These are phyloP conservation scores for Sycobia sp. DNA, from an alignment of 1,140 invertebrate genomes.

Conservation along the genomic window DNA sequence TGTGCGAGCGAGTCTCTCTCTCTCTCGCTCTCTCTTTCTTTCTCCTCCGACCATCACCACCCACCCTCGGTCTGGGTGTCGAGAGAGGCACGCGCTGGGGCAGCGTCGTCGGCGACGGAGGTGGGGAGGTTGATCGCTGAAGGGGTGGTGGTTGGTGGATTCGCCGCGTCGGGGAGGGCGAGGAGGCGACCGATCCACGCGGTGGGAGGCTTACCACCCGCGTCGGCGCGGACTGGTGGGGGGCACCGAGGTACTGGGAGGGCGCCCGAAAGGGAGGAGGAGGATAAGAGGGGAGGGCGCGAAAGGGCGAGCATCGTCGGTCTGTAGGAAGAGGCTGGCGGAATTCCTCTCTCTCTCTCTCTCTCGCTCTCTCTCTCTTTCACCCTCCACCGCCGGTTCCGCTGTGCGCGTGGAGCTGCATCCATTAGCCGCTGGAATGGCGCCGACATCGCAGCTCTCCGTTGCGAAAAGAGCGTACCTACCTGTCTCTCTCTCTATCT, in stretches of 20 bases:
- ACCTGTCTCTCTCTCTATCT: too few species aligned
- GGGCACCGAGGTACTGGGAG: not conserved
- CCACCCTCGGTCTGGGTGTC: too few species aligned
- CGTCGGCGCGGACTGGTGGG: conserved; percentile 20
- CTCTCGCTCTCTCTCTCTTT: not conserved
- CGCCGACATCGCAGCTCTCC: conserved; percentile 9
- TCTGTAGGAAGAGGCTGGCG: conserved; percentile 41
- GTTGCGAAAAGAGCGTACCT: too few species aligned
- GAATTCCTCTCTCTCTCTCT: too few species aligned
- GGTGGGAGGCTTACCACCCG: conserved; percentile 12
- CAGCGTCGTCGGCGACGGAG: too few species aligned
- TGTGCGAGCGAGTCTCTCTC: conserved; percentile 32
- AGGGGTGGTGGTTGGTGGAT: conserved; percentile 9
- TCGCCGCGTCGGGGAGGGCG: not conserved
- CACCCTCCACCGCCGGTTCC: too few species aligned
- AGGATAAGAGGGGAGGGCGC: not conserved
- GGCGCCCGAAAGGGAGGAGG: conserved; percentile 1
- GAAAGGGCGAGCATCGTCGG: conserved; percentile 13
- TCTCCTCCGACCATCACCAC: too few species aligned
- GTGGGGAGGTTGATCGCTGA: too few species aligned
- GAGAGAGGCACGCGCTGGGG: too few species aligned
- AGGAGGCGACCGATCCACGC: not conserved
- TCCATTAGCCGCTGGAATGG: conserved; percentile 19
- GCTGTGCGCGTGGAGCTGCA: conserved; percentile 5
- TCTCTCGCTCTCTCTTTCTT: too few species aligned